A percentile compares a stretch with the other conserved stretches of the same genome.
Conservation (phyloP, 1,140 invertebrate species). For the Apocrypta bakeri region DNA sequence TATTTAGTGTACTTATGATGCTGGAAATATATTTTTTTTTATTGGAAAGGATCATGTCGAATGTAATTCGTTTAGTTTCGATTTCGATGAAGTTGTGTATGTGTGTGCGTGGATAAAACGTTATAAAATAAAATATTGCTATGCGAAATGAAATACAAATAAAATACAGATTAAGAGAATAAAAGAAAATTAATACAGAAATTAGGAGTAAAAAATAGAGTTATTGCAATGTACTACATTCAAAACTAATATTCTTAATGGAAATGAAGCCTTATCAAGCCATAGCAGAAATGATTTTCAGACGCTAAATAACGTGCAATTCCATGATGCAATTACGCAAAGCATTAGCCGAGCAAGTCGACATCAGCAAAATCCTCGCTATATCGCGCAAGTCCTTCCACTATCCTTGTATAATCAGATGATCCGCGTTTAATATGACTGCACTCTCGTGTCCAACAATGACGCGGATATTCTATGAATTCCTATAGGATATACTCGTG, state of each 20-base stretch:
- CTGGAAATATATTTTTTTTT: background rate
- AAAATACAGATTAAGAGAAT: too few species aligned
- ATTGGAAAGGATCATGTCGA: background rate
- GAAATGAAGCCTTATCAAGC: background rate
- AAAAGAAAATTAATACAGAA: too few species aligned
- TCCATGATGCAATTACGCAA: slow-evolving; percentile 17
- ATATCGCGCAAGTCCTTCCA: background rate
- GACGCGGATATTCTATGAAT: background rate
- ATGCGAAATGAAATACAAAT: too few species aligned
- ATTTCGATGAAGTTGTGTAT: background rate
- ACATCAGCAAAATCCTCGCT: background rate
- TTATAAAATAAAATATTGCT: too few species aligned
- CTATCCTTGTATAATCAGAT: slow-evolving; percentile 32
- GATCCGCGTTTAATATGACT: background rate
- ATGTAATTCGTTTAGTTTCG: background rate
- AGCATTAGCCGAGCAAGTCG: background rate
- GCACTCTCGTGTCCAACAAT: background rate
- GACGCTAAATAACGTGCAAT: slow-evolving; percentile 7
- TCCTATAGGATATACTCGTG: background rate
- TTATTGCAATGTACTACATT: too few species aligned
- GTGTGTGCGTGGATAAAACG: background rate
- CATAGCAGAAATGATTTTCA: background rate
- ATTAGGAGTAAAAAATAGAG: too few species aligned
- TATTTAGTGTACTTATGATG: background rate
- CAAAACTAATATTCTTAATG: too few species aligned